Conservation (phyloP, 2,113 vertebrate genomes). For the Periophthalmodon schlosseri region DNA sequence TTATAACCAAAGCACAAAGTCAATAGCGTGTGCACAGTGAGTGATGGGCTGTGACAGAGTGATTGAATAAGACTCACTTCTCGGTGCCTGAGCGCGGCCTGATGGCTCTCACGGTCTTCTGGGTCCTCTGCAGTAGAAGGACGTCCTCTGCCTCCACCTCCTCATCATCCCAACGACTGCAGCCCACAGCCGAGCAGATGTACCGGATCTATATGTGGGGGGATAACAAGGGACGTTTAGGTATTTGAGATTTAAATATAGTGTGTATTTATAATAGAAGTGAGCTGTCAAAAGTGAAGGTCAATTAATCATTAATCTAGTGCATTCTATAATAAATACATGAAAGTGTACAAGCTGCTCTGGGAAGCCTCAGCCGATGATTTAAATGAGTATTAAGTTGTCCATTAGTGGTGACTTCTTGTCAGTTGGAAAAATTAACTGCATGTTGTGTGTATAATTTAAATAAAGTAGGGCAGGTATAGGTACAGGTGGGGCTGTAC, state of each 20-base stretch:
- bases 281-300: neutral
- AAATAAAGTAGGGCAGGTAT: too few species aligned
- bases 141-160: conserved; percentile 87
- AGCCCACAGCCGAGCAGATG: conserved; percentile 93
- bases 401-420: too few species aligned
- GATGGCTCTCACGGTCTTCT: conserved; percentile 95
- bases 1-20: conserved; percentile 17
- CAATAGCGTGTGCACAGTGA: neutral
- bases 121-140: conserved; percentile 90
- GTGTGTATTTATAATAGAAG: neutral
- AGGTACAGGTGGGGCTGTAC: too few species aligned
- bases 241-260: neutral
- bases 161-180: conserved; percentile 88
- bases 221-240: neutral
- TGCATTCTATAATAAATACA: too few species aligned
- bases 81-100: conserved; percentile 92
- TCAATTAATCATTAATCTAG: neutral
- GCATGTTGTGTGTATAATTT: too few species aligned
- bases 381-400: too few species aligned
- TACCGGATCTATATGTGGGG: conserved; percentile 83
- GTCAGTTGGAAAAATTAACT: too few species aligned
- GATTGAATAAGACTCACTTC: conserved; percentile 81
- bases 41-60: conserved; percentile 10
- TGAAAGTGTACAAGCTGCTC: too few species aligned
- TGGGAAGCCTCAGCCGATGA: too few species aligned